Evolutionary conservation across 2,113 vertebrate species (phyloP), one percentile per base, ranked within the genome.

Genomic region (Oryzias javanicus): DNA sequence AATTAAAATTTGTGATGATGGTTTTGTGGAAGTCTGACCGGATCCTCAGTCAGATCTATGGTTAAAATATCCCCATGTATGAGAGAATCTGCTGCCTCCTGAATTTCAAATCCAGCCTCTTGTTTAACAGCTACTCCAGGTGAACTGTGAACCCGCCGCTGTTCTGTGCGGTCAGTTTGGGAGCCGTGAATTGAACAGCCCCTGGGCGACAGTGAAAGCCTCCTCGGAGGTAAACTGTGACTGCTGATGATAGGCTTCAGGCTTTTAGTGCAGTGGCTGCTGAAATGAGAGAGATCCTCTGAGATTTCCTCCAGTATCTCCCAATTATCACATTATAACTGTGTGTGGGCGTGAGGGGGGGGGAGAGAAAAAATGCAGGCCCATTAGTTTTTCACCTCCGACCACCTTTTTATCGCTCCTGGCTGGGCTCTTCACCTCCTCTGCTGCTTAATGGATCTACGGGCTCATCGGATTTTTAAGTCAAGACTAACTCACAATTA

Each of bases 341-440:
- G 88, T 85, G 48, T 24, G 89, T 90, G 91, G 89, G 90, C 84
- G 91, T 76, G 86, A 85, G 70, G 55, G 78, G 68, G 88, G 86
- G 67, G 61, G 76, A 65, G 67, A n/a, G 64, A 63, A 89, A 76
- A 6, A 6, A 27, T 27, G 78, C 78, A 85, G 85, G 91, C 91
- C 91, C 92, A 93, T 94, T 94, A 94, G 93, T 92, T 89, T 90
- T 86, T 90, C 90, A 92, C 78, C 92, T 90, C 90, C 72, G 59
- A 81, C 88, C 79, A 79, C 86, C 86, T 90, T 86, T 89, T 91
- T 83, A 91, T 83, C 79, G 35, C 50, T 25, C 14, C 52, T 27
- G 60, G 84, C 72, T 53, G 22, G 74, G 59, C 62, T 82, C 70
- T 77, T 83, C 83, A 71, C 80, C 69, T 81, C 80, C 70, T 77